Base-by-base conservation (phyloP, 2,797 vertebrate genomes). In the Steatocranus sp. region DNA sequence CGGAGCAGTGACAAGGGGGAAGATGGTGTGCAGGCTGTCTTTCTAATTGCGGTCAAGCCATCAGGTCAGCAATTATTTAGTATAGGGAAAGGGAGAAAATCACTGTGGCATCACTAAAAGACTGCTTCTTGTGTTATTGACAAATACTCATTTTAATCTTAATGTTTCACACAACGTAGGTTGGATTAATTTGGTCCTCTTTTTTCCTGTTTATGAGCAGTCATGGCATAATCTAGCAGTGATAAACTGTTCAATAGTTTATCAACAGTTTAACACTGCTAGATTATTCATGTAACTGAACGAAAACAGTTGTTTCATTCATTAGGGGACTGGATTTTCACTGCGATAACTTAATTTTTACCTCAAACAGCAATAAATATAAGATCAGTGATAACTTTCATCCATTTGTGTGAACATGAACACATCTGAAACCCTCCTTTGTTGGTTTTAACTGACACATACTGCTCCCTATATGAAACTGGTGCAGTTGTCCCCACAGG, bases 21-120 rank as follows among this genome's bases (percentile, higher is more conserved):
- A 54, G 23, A 81, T 77, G 46, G 80, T 88, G 74, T 88, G 75
- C 75, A 79, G 56, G 66, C 50, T 78, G 48, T 82, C 53, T 27
- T 61, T 81, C 38, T 73, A 77, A 75, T 27, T 83, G 34, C 18
- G 32, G 70, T 46, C 20, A 63, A 79, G 27, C n/a, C 61, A 32
- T 80, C 43, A 85, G 46, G 58, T 70, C 49, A 79, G 41, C 9
- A 58, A 75, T 63, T 63, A 82, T 54, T 82, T 46, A 56, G 32
- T 32, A 48, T 18, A 61, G 32, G 10, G 17, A 46, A 48, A 41
- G 77, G 11, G 8, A 80, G 4, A 51, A 34, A 63, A 50, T 77
- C 49, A 73, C 14, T 12, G 9, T 34, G 14, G 56, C 25, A 56
- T 74, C 53, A 36, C 68, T 78, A 23, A 80, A 49, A 4, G 11